phyloP scores from a whole-genome alignment of 2,113 vertebrate species.

The Vicugna pacos region DNA sequence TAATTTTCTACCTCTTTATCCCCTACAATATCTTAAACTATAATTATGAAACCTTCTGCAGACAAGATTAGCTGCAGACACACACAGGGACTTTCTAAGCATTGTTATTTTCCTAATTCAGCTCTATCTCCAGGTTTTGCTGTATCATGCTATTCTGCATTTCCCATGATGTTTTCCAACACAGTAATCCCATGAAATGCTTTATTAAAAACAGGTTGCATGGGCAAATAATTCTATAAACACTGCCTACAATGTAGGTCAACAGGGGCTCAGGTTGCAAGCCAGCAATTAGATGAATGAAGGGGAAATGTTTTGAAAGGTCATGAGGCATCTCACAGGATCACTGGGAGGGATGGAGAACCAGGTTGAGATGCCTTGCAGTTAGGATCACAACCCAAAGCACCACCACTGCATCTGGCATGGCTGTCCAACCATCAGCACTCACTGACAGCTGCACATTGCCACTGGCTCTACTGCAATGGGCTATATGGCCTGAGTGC shows the following conservation, averaged over 20 bases:
- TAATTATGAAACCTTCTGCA: neutral
- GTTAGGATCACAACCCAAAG: neutral
- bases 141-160: neutral
- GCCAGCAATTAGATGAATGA: neutral
- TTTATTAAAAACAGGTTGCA: constrained; percentile 16
- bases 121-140: neutral
- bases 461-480: neutral
- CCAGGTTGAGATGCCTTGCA: neutral
- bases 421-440: neutral
- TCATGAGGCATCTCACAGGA: neutral
- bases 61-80: constrained; percentile 6
- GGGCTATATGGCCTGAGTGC: neutral
- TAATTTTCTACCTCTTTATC: neutral
- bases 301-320: neutral
- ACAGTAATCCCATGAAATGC: constrained; percentile 5
- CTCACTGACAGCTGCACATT: neutral
- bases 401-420: neutral
- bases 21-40: neutral
- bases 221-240: neutral
- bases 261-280: neutral
- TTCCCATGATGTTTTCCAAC: constrained; percentile 11
- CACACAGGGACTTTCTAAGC: neutral
- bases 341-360: neutral
- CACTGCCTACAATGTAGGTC: neutral
- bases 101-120: neutral